Conservation (phyloP, 2,888 invertebrate genomes). For the Piscicola geometra region DNA sequence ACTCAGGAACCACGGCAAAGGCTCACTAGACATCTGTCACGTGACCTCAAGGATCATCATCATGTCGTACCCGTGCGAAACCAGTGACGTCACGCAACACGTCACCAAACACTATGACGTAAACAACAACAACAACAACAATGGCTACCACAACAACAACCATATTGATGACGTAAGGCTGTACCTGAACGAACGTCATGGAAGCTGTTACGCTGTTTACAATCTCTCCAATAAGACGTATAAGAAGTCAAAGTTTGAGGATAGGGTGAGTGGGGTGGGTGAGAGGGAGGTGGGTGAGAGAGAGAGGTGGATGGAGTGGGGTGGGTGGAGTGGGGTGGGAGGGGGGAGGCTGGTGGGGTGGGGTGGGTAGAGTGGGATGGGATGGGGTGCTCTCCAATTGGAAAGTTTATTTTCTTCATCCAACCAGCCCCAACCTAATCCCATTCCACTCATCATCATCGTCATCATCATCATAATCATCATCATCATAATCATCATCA, state of each 20-base stretch:
- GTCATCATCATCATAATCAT: too few species aligned
- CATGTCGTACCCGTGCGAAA: constrained; percentile 92
- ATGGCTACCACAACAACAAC: constrained; percentile 68
- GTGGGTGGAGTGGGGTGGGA: too few species aligned
- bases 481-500: too few species aligned
- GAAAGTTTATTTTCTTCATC: not conserved
- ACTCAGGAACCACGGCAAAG: constrained; percentile 49
- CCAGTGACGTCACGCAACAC: constrained; percentile 64
- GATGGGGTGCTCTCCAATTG: too few species aligned
- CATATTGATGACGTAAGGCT: constrained; percentile 84
- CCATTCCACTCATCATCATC: not conserved
- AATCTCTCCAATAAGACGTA: constrained; percentile 69
- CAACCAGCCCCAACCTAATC: not conserved
- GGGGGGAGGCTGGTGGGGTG: too few species aligned
- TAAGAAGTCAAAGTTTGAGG: constrained; percentile 58
- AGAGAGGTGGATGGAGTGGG: too few species aligned
- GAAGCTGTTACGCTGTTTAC: constrained; percentile 73
- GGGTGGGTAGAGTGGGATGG: too few species aligned
- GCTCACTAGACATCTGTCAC: constrained; percentile 83
- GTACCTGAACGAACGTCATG: constrained; percentile 68
- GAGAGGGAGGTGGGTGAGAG: too few species aligned
- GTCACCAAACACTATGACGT: not conserved
- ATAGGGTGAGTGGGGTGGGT: constrained; percentile 49
- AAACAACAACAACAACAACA: not conserved
- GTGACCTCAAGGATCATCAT: constrained; percentile 83